phyloP scores from a whole-genome alignment of 1,140 invertebrate genomes.

The Drosophila saltans region DNA sequence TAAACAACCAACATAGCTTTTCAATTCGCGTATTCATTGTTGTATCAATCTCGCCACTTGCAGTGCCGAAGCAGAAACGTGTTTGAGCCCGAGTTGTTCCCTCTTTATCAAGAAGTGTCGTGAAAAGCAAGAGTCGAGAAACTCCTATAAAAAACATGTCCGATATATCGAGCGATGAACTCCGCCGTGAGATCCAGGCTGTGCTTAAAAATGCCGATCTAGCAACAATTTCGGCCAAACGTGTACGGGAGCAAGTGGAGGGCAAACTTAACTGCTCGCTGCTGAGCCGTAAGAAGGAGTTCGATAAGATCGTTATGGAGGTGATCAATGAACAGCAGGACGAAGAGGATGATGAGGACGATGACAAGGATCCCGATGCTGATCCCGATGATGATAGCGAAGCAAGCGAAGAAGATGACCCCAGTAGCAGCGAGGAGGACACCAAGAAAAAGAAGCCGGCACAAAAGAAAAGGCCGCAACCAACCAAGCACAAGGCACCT shows the following conservation, averaged over 20 bases:
- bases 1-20: neutral
- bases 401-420: conserved; percentile 83
- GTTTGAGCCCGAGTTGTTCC: conserved; percentile 47
- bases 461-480: conserved; percentile 83
- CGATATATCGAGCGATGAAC: conserved; percentile 74
- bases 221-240: conserved; percentile 92
- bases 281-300: conserved; percentile 90
- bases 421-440: conserved; percentile 82
- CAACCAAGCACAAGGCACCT: conserved; percentile 79
- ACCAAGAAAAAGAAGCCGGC: conserved; percentile 77
- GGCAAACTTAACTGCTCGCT: conserved; percentile 91
- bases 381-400: conserved; percentile 87
- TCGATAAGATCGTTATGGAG: conserved; percentile 92
- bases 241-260: conserved; percentile 94
- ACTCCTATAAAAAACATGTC: conserved; percentile 62
- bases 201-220: conserved; percentile 95
- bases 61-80: conserved; percentile 58
- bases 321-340: conserved; percentile 84
- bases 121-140: conserved; percentile 23
- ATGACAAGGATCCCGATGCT: conserved; percentile 83
- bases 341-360: conserved; percentile 84
- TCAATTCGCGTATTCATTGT: neutral
- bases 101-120: conserved; percentile 3
- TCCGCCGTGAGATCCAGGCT: conserved; percentile 67
- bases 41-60: neutral